Percentiles rank a stretch among this genome's conserved stretches.
These are phyloP conservation scores for Gulo gulo DNA, from an alignment of 2,113 vertebrate species.

Conservation along the genomic window DNA sequence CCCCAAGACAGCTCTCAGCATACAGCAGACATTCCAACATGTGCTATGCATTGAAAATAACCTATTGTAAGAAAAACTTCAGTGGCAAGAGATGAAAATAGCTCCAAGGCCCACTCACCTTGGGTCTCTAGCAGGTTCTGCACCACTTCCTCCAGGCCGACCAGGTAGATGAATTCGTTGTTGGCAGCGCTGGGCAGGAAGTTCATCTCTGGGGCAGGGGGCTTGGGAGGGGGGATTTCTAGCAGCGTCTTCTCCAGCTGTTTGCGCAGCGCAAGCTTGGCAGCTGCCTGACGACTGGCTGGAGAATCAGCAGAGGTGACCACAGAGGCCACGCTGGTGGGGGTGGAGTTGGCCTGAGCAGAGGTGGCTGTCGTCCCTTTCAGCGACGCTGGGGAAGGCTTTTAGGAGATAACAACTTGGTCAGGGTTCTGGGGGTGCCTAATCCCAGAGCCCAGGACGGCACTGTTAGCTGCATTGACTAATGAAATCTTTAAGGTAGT, in stretches of 20 bases:
- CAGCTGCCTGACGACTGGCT: slow-evolving; percentile 94
- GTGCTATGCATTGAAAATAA: neutral
- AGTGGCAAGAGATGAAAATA: neutral
- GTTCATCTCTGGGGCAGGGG: slow-evolving; percentile 94
- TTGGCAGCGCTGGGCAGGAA: slow-evolving; percentile 98
- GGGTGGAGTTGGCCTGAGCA: slow-evolving; percentile 79
- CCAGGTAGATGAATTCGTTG: slow-evolving; percentile 98
- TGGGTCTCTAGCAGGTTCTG: slow-evolving; percentile 97
- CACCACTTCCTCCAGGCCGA: slow-evolving; percentile 97
- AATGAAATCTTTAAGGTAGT: neutral
- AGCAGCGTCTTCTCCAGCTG: slow-evolving; percentile 98
- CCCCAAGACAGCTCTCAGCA: neutral
- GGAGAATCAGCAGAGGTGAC: slow-evolving; percentile 89
- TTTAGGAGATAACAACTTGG: neutral
- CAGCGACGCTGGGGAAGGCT: slow-evolving; percentile 91
- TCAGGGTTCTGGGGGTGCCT: neutral
- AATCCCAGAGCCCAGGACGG: neutral
- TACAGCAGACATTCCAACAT: neutral
- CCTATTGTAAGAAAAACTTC: neutral
- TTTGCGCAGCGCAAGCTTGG: slow-evolving; percentile 95
- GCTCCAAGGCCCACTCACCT: slow-evolving; percentile 82
- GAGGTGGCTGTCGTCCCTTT: slow-evolving; percentile 87
- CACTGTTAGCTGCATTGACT: neutral
- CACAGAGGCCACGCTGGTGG: slow-evolving; percentile 77
- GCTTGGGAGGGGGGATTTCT: slow-evolving; percentile 97